Conservation (phyloP, 2,797 vertebrate species). For the Takifugu rubripes region DNA sequence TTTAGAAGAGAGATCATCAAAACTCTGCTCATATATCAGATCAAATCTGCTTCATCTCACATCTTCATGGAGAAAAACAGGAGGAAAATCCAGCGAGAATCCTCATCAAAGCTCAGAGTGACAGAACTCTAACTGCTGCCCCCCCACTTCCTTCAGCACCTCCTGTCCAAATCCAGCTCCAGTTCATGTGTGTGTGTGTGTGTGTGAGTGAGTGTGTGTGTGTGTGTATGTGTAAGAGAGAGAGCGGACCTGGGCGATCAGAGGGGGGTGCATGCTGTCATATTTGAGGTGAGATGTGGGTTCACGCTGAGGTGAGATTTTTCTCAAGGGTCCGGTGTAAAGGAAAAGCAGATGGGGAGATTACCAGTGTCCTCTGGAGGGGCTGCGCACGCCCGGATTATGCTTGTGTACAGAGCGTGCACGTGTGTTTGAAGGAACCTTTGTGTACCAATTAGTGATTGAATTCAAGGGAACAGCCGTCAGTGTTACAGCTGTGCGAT, state of each 20-base stretch:
- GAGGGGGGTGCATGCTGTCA: constrained; percentile 71
- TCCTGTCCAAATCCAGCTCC: constrained; percentile 49
- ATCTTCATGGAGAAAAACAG: constrained; percentile 7
- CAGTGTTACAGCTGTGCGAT: no score
- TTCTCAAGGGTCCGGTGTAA: constrained; percentile 71
- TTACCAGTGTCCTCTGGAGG: constrained; percentile 50
- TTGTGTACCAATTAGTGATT: no score
- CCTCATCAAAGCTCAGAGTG: constrained; percentile 69
- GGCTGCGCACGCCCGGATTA: not conserved
- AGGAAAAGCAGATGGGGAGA: constrained; percentile 47
- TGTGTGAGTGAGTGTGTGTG: constrained; percentile 9
- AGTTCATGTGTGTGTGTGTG: constrained; percentile 18
- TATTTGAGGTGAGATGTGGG: constrained; percentile 66
- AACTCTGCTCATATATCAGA: no score
- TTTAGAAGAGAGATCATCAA: no score
- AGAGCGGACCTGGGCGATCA: constrained; percentile 46
- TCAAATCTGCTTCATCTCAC: no score
- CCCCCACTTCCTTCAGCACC: constrained; percentile 38
- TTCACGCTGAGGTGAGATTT: constrained; percentile 71
- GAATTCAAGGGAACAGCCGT: no score
- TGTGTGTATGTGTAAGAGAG: constrained; percentile 33
- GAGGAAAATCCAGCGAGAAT: constrained; percentile 8
- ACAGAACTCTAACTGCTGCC: constrained; percentile 61
- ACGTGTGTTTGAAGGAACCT: no score
- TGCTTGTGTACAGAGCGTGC: no score